Conservation (phyloP, 1,140 invertebrate species). For the Ips nitidus region DNA sequence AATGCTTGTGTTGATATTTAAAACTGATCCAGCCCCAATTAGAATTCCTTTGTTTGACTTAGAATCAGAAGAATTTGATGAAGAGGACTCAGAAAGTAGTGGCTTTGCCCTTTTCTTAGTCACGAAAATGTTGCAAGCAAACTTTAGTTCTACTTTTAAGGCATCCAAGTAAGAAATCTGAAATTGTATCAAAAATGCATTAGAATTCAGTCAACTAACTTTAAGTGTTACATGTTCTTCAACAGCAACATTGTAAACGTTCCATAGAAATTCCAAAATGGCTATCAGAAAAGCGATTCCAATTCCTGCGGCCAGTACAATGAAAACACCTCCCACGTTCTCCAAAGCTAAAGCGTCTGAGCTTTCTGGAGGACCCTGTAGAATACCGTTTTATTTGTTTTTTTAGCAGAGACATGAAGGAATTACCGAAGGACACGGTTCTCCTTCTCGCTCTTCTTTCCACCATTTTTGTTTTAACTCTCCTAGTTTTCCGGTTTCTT, state of each 20-base stretch:
- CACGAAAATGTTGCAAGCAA: constrained; percentile 65
- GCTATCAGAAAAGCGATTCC: constrained; percentile 66
- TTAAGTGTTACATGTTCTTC: constrained; percentile 66
- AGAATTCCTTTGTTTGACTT: constrained; percentile 39
- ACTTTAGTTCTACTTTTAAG: constrained; percentile 63
- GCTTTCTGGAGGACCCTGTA: constrained; percentile 31
- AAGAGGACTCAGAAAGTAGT: constrained; percentile 34
- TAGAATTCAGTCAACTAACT: not conserved
- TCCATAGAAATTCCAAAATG: constrained; percentile 80
- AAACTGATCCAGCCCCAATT: constrained; percentile 34
- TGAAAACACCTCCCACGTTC: constrained; percentile 89
- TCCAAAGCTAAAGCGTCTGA: constrained; percentile 69
- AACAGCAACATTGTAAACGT: constrained; percentile 73
- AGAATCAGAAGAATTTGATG: constrained; percentile 20
- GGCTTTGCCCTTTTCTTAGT: constrained; percentile 62
- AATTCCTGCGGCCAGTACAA: constrained; percentile 76
- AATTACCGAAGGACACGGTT: constrained; percentile 55
- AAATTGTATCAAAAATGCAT: not conserved
- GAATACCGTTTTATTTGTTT: constrained; percentile 10
- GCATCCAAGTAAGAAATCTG: constrained; percentile 66
- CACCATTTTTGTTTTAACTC: constrained; percentile 86
- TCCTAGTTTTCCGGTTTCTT: constrained; percentile 76
- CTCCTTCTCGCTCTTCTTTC: constrained; percentile 61
- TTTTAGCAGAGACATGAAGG: not conserved
- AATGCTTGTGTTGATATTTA: constrained; percentile 32